Base-by-base conservation (phyloP, 23 tunicate genomes). In the Halocynthia aurantium region DNA sequence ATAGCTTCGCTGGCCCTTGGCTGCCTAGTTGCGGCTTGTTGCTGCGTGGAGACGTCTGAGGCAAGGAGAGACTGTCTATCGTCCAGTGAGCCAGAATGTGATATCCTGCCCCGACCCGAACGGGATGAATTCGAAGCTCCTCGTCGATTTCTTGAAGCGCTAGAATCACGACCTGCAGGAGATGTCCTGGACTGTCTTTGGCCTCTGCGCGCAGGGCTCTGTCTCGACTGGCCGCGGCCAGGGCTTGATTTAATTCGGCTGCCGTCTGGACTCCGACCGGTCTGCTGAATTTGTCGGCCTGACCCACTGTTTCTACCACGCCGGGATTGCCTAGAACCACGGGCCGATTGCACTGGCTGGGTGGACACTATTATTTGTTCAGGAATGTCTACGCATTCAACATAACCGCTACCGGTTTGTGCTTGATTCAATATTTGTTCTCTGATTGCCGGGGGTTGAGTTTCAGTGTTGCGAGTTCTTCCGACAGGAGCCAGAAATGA, bases 401-500 rank as follows among this genome's bases (percentile, higher is more conserved):
- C 9, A 65, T 65, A 65, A 8, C 70, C 70, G 31, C 10, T 49
- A 10, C 70, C 70, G 22, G 19, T 15, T 65, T 65, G 49, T 0
- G 70, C 70, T 20, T 65, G 22, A 10, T 15, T 40, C 22, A 65
- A 20, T 9, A 65, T 65, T 65, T 65, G 70, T 40, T 65, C 70
- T 65, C 19, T 40, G 19, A 65, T 11, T 9, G 70, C 31, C 5
- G 17, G 10, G 15, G 70, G 6, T 65, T 15, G 15, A 11, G 22
- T 11, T 10, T 10, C 17, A 65, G 1, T 10, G 19, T 65, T 65
- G 63, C 63, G 63, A 11, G 49, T 40, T 65, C 31, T 11, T 8
- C 70, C 70, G 31, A 49, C 70, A 0, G 78, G 78, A 12, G 74
- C 9, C 6, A 83, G 67, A 51, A 31, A 80, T 18, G 96, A 70